These are phyloP conservation scores for Acleris sparsana DNA, from an alignment of 2,888 invertebrate species.

Conservation along the genomic window DNA sequence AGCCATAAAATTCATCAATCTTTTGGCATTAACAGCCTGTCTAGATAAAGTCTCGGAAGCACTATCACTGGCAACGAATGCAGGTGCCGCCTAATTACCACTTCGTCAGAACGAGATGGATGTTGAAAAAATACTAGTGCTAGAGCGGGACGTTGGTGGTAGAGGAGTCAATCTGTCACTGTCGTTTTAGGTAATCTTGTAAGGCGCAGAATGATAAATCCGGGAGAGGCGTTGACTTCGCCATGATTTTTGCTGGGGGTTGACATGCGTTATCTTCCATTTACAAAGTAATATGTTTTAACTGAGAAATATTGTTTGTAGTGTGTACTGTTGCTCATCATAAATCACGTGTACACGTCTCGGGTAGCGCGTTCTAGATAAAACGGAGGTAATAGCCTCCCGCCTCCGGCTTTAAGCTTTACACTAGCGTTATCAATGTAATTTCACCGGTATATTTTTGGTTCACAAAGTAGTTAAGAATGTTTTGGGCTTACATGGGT, in stretches of 20 bases:
- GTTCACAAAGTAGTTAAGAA: too few species aligned
- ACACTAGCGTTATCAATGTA: too few species aligned
- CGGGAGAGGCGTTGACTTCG: conserved; percentile 57
- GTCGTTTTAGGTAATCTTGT: conserved; percentile 79
- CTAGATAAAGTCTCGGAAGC: conserved; percentile 69
- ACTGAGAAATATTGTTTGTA: conserved; percentile 25
- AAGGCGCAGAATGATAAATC: conserved; percentile 75
- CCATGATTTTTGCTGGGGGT: conserved; percentile 67
- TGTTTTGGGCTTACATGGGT: too few species aligned
- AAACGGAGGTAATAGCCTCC: neutral
- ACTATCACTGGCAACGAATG: conserved; percentile 74
- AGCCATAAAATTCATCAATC: conserved; percentile 67
- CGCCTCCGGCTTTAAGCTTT: neutral
- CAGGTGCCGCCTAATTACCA: conserved; percentile 77
- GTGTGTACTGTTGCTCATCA: conserved; percentile 1
- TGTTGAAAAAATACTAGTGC: conserved; percentile 40
- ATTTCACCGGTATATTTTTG: too few species aligned
- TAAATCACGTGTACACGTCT: conserved; percentile 7
- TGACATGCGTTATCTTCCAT: conserved; percentile 53
- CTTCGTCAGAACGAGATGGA: conserved; percentile 51
- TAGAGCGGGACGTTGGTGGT: conserved; percentile 52
- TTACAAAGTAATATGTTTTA: conserved; percentile 44
- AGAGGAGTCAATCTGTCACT: conserved; percentile 77
- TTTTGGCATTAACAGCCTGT: conserved; percentile 69
- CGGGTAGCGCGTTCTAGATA: neutral